A percentile compares a stretch with the other conserved stretches of the same genome.
phyloP scores from a whole-genome alignment of 2,888 invertebrate genomes.

The Pseudanteris insignis region DNA sequence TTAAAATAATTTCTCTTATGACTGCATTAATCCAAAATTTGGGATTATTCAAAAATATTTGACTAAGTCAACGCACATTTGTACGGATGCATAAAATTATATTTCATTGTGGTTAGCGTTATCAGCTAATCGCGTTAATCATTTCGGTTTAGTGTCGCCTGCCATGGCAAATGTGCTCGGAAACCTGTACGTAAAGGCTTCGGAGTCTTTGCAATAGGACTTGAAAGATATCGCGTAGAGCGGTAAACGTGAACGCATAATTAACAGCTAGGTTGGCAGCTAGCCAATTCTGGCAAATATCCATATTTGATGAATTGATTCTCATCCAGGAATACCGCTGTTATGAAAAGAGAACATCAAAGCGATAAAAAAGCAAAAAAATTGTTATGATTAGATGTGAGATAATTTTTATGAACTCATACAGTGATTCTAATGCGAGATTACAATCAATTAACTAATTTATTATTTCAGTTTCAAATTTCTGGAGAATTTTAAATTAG shows the following conservation, averaged over 20 bases:
- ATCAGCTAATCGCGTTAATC: conserved; percentile 33
- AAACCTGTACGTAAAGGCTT: conserved; percentile 12
- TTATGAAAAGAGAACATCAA: conserved; percentile 1
- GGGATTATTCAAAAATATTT: too few species aligned
- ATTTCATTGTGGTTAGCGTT: conserved; percentile 16
- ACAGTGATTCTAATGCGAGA: too few species aligned
- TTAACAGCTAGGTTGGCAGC: conserved; percentile 23
- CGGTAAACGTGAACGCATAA: conserved; percentile 35
- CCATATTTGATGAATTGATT: conserved; percentile 35
- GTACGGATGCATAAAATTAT: too few species aligned
- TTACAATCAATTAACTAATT: too few species aligned
- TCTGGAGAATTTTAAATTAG: too few species aligned
- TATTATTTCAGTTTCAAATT: too few species aligned
- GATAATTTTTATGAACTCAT: too few species aligned
- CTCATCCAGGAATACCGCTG: conserved; percentile 5
- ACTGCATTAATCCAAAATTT: too few species aligned
- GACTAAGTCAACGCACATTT: too few species aligned
- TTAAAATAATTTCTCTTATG: too few species aligned
- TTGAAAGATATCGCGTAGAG: conserved; percentile 15
- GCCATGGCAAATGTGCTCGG: conserved; percentile 24
- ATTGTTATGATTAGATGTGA: too few species aligned
- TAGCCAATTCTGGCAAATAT: conserved; percentile 27
- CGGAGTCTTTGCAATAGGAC: conserved; percentile 14
- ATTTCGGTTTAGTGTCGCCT: conserved; percentile 18
- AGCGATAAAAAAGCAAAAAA: background rate